Evolutionary conservation across 2,113 vertebrate species (phyloP), one percentile per base, ranked within the genome.

Genomic region (Anhinga anhinga): DNA sequence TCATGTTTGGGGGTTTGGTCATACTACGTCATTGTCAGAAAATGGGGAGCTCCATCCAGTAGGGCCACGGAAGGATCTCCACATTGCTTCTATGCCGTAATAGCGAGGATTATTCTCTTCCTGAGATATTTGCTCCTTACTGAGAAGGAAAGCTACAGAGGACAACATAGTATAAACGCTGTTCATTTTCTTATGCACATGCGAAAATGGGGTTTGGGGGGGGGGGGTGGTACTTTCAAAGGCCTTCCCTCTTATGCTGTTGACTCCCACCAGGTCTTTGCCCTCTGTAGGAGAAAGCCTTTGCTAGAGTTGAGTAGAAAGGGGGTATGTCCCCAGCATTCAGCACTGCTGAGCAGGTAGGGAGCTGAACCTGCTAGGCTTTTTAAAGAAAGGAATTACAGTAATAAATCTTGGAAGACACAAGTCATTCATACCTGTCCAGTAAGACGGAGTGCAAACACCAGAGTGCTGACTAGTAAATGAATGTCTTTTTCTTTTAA

Each of bases 51-150:
- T 47, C 25, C 32, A 26, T 44, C 56, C 56, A 5, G 0, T 4
- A 42, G 50, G 82, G 15, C 50, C 65, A 55, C 12, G 62, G 30
- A n/a, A 7, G 52, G 45, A 15, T 36, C 49, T 19, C 38, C 53
- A 9, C 4, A 0, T 42, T 36, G 32, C 15, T 42, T 49, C 72
- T 50, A 0, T 58, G 44, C 58, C 19, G 0, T 14, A 18, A 11
- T 6, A 36, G 44, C 20, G 18, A 34, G 56, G n/a, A 42, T 13
- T 22, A 0, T 36, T 71, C 56, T 27, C 26, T 42, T 22, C 49
- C 49, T 19, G 17, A 56, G n/a, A 4, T n/a, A 4, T 4, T 42
- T 34, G 7, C 13, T 56, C 49, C 36, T 36, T 45, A 11, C 65
- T 8, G 26, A 42, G 40, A 49, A n/a, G 30, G 30, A 49, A 52